Evolutionary conservation across 2,888 invertebrate genomes (phyloP).

Genomic region (Ophion costatus): DNA sequence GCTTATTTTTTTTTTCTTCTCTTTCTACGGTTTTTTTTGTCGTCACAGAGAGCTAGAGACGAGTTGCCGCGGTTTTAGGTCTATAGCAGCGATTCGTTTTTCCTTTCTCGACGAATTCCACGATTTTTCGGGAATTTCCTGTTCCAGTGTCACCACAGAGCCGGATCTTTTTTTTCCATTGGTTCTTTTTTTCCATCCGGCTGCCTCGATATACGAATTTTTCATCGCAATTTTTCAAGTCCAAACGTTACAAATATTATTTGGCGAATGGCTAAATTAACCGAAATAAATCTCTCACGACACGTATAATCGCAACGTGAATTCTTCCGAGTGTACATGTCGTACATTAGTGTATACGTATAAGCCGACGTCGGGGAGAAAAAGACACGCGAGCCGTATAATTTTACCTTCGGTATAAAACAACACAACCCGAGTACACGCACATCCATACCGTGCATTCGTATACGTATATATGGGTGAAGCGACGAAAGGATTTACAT

Average conservation of each 20-base stretch:
- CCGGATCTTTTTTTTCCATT: conserved; percentile 1
- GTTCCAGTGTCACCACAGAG: conserved; percentile 4
- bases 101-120: conserved; percentile 19
- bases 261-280: not conserved
- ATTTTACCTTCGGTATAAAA: conserved; percentile 54
- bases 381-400: conserved; percentile 48
- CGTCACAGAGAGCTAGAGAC: conserved; percentile 4
- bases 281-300: not conserved
- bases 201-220: not conserved
- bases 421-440: not conserved
- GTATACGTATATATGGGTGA: conserved; percentile 40
- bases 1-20: conserved; percentile 47
- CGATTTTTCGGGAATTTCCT: conserved; percentile 38
- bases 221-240: too few species aligned
- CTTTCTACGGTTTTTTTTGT: conserved; percentile 33
- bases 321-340: not conserved
- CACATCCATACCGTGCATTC: not conserved
- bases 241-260: too few species aligned
- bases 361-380: not conserved
- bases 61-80: not conserved
- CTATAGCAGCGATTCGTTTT: conserved; percentile 16
- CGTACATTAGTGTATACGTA: conserved; percentile 8
- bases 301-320: not conserved
- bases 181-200: conserved; percentile 8
- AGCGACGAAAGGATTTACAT: conserved; percentile 79